Percentiles rank a stretch among this genome's conserved stretches.
Evolutionary conservation across 2,888 invertebrate genomes (phyloP).

Genomic region (Meta bourneti): DNA sequence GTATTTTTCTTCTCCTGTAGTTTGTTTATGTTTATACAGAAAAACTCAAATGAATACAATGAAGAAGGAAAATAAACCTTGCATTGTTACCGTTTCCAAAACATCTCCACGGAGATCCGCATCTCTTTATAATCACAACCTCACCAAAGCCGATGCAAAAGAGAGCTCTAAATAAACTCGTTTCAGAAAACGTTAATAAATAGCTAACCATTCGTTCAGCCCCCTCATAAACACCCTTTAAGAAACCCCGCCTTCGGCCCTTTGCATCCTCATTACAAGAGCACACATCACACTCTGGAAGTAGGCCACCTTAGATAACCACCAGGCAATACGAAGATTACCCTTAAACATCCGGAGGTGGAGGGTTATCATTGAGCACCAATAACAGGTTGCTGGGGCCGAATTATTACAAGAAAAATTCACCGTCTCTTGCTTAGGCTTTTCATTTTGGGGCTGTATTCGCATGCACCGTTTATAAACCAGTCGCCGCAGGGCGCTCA

Average conservation of each 20-base stretch:
- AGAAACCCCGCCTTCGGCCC: constrained; percentile 37
- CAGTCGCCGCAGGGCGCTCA: constrained; percentile 32
- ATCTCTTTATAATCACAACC: no score
- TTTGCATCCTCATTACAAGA: constrained; percentile 26
- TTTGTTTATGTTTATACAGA: no score
- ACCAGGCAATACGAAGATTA: constrained; percentile 16
- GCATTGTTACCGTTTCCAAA: no score
- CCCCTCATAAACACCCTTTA: constrained; percentile 52
- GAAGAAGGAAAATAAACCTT: no score
- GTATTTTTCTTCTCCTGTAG: no score
- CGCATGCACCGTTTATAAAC: constrained; percentile 35
- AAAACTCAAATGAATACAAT: no score
- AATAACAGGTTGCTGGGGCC: constrained; percentile 54
- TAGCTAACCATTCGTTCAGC: constrained; percentile 45
- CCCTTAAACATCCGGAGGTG: constrained; percentile 44
- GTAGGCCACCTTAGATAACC: constrained; percentile 42
- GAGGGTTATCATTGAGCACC: constrained; percentile 17
- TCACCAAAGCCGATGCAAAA: background rate
- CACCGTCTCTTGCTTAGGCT: constrained; percentile 4
- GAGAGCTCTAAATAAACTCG: constrained; percentile 26
- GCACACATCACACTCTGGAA: background rate
- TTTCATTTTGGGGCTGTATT: constrained; percentile 34
- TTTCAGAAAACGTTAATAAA: constrained; percentile 26
- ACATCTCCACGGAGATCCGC: no score
- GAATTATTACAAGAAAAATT: constrained; percentile 44